A percentile compares a stretch with the other conserved stretches of the same genome.
Conservation (phyloP, 2,888 invertebrate species). For the Sepiola atlantica region DNA sequence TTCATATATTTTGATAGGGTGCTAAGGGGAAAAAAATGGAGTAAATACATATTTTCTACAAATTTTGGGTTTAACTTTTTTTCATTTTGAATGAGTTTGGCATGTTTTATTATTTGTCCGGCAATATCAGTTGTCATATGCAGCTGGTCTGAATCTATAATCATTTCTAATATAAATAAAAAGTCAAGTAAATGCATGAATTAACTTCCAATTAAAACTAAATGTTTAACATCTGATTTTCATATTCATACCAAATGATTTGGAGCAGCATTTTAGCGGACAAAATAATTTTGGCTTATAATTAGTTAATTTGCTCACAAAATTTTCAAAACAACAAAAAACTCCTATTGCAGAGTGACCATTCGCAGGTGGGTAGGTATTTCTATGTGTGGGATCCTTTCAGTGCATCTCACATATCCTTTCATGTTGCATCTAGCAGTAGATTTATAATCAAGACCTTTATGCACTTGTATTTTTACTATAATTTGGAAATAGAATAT, state of each 20-base stretch:
- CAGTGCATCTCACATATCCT: constrained; percentile 20
- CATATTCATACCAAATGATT: background rate
- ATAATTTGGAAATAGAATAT: background rate
- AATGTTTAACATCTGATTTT: background rate
- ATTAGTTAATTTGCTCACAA: background rate
- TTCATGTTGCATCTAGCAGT: background rate
- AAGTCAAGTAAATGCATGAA: background rate
- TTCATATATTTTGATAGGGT: background rate
- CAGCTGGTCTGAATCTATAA: background rate
- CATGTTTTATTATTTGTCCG: background rate
- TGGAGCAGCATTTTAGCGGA: background rate
- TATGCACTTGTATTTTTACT: background rate
- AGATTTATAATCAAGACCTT: background rate
- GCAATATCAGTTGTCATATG: background rate
- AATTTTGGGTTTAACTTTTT: background rate
- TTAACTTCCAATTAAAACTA: background rate
- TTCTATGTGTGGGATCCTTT: constrained; percentile 12
- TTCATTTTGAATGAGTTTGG: background rate
- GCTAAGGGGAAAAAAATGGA: background rate
- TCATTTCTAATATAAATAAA: background rate
- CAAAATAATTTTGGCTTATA: background rate
- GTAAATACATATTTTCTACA: background rate
- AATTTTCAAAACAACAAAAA: background rate
- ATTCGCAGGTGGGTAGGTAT: background rate
- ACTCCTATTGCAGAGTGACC: background rate